Evolutionary conservation across 2,113 vertebrate genomes (phyloP).

Genomic region (Herpailurus yagouaroundi): DNA sequence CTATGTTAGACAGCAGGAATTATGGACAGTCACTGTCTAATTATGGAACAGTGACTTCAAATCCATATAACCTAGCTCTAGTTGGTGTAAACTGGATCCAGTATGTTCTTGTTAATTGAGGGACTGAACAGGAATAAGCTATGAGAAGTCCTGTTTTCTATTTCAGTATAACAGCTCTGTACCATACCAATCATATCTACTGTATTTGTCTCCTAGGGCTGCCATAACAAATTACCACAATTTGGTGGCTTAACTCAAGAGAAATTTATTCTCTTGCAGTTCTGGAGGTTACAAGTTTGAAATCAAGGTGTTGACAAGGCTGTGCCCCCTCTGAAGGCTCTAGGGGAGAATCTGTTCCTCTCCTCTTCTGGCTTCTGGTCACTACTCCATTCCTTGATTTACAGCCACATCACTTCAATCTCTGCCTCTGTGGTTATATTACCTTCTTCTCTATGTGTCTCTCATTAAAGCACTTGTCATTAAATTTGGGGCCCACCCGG

Average conservation of each 20-base stretch:
- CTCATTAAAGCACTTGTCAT: not conserved
- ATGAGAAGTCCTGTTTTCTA: not conserved
- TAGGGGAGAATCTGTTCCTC: not conserved
- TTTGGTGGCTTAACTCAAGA: not conserved
- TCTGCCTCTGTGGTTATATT: not conserved
- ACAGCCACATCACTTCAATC: not conserved
- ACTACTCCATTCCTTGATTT: not conserved
- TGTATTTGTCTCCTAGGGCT: not conserved
- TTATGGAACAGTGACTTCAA: not conserved
- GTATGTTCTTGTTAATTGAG: not conserved
- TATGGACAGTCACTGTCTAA: not conserved
- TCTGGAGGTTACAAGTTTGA: not conserved
- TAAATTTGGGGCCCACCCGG: not conserved
- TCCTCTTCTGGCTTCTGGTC: not conserved
- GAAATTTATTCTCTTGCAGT: not conserved
- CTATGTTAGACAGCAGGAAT: not conserved
- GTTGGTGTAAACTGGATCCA: not conserved
- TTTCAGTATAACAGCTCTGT: not conserved
- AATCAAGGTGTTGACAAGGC: not conserved
- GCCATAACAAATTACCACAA: not conserved
- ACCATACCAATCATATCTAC: not conserved
- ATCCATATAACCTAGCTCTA: not conserved
- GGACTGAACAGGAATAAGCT: not conserved
- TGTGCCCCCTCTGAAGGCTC: not conserved
- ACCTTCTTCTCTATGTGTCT: not conserved